Conservation (phyloP, 2,797 vertebrate genomes). For the Mus spretus region DNA sequence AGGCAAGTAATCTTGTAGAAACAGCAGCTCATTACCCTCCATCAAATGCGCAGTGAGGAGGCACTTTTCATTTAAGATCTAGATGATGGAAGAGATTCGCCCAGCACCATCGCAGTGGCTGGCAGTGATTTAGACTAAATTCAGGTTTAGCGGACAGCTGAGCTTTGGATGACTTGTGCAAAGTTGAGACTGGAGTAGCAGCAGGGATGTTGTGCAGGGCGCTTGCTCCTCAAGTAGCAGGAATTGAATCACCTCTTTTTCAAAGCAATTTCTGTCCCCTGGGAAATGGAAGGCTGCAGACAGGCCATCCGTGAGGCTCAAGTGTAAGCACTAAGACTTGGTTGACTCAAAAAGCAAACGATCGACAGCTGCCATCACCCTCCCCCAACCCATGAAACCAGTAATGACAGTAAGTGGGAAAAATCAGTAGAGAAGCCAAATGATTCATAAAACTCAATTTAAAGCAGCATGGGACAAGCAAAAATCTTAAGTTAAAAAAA, state of each 20-base stretch:
- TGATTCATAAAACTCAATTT: slow-evolving; percentile 85
- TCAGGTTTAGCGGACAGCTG: slow-evolving; percentile 66
- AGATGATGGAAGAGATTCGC: slow-evolving; percentile 77
- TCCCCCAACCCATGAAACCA: neutral
- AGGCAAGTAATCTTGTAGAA: slow-evolving; percentile 78
- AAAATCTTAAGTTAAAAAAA: slow-evolving; percentile 77
- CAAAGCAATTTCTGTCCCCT: slow-evolving; percentile 62
- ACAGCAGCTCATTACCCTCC: slow-evolving; percentile 71
- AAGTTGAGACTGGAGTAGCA: slow-evolving; percentile 63
- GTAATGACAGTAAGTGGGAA: slow-evolving; percentile 77
- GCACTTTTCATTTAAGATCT: slow-evolving; percentile 75
- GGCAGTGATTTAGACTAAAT: slow-evolving; percentile 80
- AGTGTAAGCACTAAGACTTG: slow-evolving; percentile 49
- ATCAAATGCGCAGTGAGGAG: slow-evolving; percentile 73
- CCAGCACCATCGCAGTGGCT: slow-evolving; percentile 57
- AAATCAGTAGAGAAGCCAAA: slow-evolving; percentile 77
- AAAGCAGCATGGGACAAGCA: slow-evolving; percentile 82
- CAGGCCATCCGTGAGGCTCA: slow-evolving; percentile 42
- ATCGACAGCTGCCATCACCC: neutral
- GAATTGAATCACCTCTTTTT: slow-evolving; percentile 64
- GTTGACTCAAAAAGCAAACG: slow-evolving; percentile 60
- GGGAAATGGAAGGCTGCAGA: slow-evolving; percentile 62
- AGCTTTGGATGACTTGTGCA: slow-evolving; percentile 66
- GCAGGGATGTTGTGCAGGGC: slow-evolving; percentile 62
- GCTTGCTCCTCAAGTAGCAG: slow-evolving; percentile 51